Evolutionary conservation across 2,113 vertebrate species (phyloP), one percentile per base, ranked within the genome.

Genomic region (Salvelinus alpinus): DNA sequence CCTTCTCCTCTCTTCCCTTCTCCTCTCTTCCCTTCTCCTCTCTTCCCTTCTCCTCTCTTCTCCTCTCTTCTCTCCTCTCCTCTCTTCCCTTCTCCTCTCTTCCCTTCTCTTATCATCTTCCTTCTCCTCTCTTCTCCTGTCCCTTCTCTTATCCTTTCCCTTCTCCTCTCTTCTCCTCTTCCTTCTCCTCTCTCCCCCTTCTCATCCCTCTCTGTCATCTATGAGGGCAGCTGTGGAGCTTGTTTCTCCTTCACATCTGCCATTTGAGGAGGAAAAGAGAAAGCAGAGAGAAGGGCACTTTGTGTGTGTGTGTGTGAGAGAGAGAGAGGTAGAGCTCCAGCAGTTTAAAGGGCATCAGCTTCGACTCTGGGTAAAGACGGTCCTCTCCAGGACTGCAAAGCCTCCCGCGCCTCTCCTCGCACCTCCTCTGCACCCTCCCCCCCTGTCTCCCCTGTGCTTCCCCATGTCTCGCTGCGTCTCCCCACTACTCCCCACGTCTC

Each of bases 271-370:
- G 48, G 29, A 34, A 62, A 57, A 54, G 59, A 29, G 47, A 5
- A 6, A 60, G 54, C 57, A 24, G 48, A 69, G 59, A 54, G 48
- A 64, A 48, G 73, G 69, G 57, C 57, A 24, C 1, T 22, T 20
- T 60, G n/a, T 62, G 60, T 62, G 59, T 64, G n/a, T 3, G 34
- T 5, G 34, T 5, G 31, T 5, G 34, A 7, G 34, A 34, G 7
- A 34, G 34, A 34, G 34, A 7, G 34, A 34, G 24, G 60, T 76
- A n/a, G 73, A 64, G 65, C 66, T 79, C 78, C 73, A 74, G 82
- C 60, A 54, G 73, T 13, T 47, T 25, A 84, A 79, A 84, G 79
- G 83, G 76, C 79, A 81, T 44, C 38, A 44, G 9, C 38, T 44
- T 9, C 0, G 38, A 44, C 2, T 44, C 38, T 31, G 76, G 48